Evolutionary conservation across 1,140 invertebrate species (phyloP), one percentile per base, ranked within the genome.

Genomic region (Trichogramma pretiosum): DNA sequence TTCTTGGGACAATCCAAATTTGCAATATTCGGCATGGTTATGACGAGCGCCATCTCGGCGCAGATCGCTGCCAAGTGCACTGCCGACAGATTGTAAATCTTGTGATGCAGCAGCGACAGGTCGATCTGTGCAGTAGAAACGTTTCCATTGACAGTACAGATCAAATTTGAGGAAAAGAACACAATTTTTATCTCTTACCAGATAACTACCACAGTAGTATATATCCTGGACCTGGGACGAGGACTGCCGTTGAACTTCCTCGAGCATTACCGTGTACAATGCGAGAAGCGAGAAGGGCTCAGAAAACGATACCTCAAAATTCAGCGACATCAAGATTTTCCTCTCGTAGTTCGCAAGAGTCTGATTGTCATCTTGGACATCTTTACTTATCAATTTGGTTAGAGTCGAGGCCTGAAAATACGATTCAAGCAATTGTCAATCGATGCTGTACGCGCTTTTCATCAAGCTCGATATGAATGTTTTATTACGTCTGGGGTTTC

Each of bases 221-320:
- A 60, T 3, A 0, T 18, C 16, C 0, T 13, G 0, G 0, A 48
- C 28, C 45, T 22, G 3, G 7, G 4, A 4, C 9, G 0, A 21
- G 7, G 14, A 21, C 26, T 37, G 28, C 0, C 8, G 22, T 0
- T 21, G 8, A 18, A 21, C 26, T 35, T 28, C 18, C 10, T 37
- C 16, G 14, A 28, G 24, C 16, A 44, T 47, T 2, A 56, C 41
- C 13, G 52, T 9, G 14, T 53, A 53, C 30, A 55, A 49, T 0
- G 44, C 26, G 7, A 60, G 39, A 1, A 63, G 45, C 0, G 57
- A 54, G 11, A 51, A 60, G 3, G 57, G 54, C 21, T 65, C 61
- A 1, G 54, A 40, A 18, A 62, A 65, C 3, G 46, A 37, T n/a
- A 57, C 38, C 8, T 59, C 50, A 11, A 62, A 65, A 3, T 59